Evolutionary conservation across 2,797 vertebrate species (phyloP), one percentile per base, ranked within the genome.

Genomic region (Sciurus vulgaris): DNA sequence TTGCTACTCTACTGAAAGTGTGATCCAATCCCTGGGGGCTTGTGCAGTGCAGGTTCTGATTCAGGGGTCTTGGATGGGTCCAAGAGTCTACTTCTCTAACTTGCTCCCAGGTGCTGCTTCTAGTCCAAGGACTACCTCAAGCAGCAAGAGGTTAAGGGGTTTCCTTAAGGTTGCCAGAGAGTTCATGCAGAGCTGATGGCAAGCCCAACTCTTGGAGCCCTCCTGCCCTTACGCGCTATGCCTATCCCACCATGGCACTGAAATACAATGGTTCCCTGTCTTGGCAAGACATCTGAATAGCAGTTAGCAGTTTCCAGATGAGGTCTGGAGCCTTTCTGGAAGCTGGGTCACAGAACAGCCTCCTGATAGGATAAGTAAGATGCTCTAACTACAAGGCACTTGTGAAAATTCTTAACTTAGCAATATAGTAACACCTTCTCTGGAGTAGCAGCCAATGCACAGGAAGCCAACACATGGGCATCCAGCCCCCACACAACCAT

Each of bases 361-460:
- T 89, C 33, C n/a, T 54, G n/a, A 20, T 81, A 54, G 35, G 96
- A 69, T 30, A 72, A 84, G 38, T 10, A 51, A 72, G 67, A 81
- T 78, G 69, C 7, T 56, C 9, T 49, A 20, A 51, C 73, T 54
- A 74, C 54, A 38, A 95, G 79, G 82, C 56, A 18, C 54, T 87
- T 70, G 59, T 44, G 73, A 86, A 77, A 84, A 84, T 54, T 54
- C 59, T 59, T 56, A 47, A 83, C 49, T 86, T 93, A 97, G 91
- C 89, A 97, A 95, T 86, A 41, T 87, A 85, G 86, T 91, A 92
- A 91, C 94, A 96, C 81, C 22, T 95, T 83, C 67, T 89, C 33
- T 86, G 86, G 69, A 93, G 67, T 85, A 59, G 77, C 77, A 90
- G 61, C 65, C 79, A 73, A 81, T 38, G 67, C 2, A 54, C 11